Conservation (phyloP, 2,113 vertebrate species). For the Pangasianodon gigas region DNA sequence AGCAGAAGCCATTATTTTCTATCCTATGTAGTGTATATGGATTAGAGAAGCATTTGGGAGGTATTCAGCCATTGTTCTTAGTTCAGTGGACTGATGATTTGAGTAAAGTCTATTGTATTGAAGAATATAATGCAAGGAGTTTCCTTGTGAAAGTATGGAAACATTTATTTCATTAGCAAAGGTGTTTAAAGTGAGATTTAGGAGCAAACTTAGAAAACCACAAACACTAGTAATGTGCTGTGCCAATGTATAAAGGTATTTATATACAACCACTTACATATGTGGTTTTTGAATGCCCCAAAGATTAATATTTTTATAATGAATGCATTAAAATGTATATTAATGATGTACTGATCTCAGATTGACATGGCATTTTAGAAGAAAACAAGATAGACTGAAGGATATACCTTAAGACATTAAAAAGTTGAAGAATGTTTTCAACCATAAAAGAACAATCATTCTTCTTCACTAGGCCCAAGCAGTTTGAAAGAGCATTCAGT, state of each 20-base stretch:
- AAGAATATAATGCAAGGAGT: neutral
- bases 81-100: neutral
- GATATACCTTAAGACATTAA: neutral
- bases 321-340: neutral
- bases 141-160: neutral
- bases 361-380: neutral
- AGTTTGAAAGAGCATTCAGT: constrained; percentile 6
- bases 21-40: neutral
- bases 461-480: neutral
- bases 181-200: neutral
- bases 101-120: neutral
- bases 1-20: neutral
- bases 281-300: neutral
- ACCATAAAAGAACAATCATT: neutral
- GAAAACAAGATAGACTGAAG: neutral
- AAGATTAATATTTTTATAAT: neutral
- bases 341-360: neutral
- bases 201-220: neutral
- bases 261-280: neutral
- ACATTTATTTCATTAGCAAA: neutral
- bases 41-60: neutral
- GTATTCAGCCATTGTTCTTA: neutral
- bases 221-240: neutral
- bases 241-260: neutral
- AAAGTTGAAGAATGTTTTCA: neutral